Conservation (phyloP, 2,113 vertebrate species). For the Cebidichthys violaceus region DNA sequence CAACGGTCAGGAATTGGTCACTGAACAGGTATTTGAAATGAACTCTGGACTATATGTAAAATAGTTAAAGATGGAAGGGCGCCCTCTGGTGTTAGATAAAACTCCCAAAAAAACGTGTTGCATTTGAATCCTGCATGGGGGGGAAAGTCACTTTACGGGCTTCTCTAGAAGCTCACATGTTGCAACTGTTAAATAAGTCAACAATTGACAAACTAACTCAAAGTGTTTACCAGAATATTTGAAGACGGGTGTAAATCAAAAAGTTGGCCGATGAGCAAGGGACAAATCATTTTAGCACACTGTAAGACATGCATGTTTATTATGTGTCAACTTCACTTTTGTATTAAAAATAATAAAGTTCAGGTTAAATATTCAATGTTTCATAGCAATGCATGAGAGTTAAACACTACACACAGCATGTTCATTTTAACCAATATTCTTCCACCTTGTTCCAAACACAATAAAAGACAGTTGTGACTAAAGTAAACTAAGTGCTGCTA, state of each 20-base stretch:
- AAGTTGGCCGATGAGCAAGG: background rate
- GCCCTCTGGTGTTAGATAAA: conserved; percentile 67
- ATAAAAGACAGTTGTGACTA: conserved; percentile 22
- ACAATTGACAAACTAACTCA: background rate
- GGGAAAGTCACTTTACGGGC: conserved; percentile 14
- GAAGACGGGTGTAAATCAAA: background rate
- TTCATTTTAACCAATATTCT: conserved; percentile 22
- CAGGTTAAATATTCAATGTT: conserved; percentile 30
- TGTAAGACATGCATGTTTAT: conserved; percentile 70
- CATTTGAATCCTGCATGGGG: background rate
- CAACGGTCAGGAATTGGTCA: conserved; percentile 53
- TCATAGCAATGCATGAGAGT: conserved; percentile 29
- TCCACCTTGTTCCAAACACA: conserved; percentile 22
- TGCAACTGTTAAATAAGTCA: conserved; percentile 9
- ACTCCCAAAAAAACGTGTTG: no score
- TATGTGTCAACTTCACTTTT: background rate
- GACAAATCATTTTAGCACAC: conserved; percentile 30
- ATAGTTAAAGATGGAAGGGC: background rate
- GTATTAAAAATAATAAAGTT: background rate
- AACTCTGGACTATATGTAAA: background rate
- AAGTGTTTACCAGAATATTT: background rate
- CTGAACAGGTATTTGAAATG: conserved; percentile 25
- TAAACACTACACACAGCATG: conserved; percentile 9
- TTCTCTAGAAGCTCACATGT: conserved; percentile 31
- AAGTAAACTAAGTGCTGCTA: conserved; percentile 52